phyloP scores from a whole-genome alignment of 23 tunicate species.

The Corella eumyota region DNA sequence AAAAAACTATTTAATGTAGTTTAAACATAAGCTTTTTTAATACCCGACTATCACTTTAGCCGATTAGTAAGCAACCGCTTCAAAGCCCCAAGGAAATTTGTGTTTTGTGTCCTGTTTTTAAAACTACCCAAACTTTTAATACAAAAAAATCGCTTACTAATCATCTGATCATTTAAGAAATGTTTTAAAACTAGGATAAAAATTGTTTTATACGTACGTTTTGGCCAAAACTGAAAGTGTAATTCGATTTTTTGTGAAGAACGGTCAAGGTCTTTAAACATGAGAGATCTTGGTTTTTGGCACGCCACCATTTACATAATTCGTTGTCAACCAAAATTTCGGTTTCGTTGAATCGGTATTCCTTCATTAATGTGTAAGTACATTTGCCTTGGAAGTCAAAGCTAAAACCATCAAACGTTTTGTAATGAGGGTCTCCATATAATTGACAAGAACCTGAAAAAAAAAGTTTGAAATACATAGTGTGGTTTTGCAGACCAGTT shows the following conservation, averaged over 20 bases:
- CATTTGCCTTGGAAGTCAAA: conserved; percentile 64
- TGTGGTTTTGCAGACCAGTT: neutral
- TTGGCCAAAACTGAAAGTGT: conserved; percentile 39
- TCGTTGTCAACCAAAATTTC: conserved; percentile 51
- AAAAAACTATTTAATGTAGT: too few species aligned
- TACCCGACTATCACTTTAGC: too few species aligned
- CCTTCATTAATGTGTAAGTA: conserved; percentile 47
- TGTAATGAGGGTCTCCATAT: conserved; percentile 56
- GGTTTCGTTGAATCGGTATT: conserved; percentile 38
- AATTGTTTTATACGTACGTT: too few species aligned
- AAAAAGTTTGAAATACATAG: neutral
- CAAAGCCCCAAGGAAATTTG: too few species aligned
- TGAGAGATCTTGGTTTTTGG: conserved; percentile 18
- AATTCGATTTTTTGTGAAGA: conserved; percentile 25
- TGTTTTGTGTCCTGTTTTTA: too few species aligned
- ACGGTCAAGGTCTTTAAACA: conserved; percentile 41
- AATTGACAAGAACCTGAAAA: conserved; percentile 29
- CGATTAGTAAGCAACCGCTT: too few species aligned
- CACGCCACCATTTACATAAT: conserved; percentile 36
- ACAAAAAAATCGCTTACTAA: too few species aligned
- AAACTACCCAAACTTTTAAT: too few species aligned
- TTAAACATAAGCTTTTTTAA: too few species aligned
- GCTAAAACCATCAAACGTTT: conserved; percentile 41
- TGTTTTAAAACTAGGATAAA: too few species aligned
- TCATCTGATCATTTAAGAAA: too few species aligned